Percentiles rank a stretch among this genome's conserved stretches.
These are phyloP conservation scores for Athetis lepigone DNA, from an alignment of 2,888 invertebrate species.

Conservation along the genomic window DNA sequence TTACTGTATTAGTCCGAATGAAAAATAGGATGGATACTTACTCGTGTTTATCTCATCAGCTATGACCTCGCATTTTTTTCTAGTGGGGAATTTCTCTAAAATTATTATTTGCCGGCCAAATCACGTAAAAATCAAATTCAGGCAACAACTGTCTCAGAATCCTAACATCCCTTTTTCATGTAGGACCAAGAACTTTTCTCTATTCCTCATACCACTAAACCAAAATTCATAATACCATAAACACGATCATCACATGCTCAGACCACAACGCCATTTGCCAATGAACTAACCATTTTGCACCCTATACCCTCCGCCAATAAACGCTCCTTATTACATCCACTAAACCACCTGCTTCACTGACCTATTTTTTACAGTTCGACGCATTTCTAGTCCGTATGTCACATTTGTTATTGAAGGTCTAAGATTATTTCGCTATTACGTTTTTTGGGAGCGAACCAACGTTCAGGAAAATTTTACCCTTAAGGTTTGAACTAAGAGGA, in stretches of 20 bases:
- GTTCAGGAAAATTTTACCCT: constrained; percentile 48
- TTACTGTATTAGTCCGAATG: too few relatives aligned
- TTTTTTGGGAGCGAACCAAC: constrained; percentile 56
- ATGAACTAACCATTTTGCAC: background rate
- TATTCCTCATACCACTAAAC: too few relatives aligned
- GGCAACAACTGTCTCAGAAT: too few relatives aligned
- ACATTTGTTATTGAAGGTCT: constrained; percentile 55
- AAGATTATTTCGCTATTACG: constrained; percentile 66
- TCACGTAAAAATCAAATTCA: too few relatives aligned
- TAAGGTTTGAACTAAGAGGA: constrained; percentile 58
- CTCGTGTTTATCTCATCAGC: too few relatives aligned
- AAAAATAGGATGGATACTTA: too few relatives aligned
- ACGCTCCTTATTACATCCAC: background rate
- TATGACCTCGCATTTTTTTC: too few relatives aligned
- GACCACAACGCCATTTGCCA: background rate
- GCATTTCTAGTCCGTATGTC: constrained; percentile 50
- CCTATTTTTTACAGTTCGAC: constrained; percentile 10
- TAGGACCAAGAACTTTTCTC: too few relatives aligned
- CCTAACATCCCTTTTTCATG: too few relatives aligned
- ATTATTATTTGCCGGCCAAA: too few relatives aligned
- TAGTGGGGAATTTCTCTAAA: too few relatives aligned
- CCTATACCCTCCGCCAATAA: background rate
- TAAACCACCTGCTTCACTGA: constrained; percentile 26
- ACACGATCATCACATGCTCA: background rate
- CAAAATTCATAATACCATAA: background rate